Base-by-base conservation (phyloP, 2,113 vertebrate species). In the Charadrius vociferus region DNA sequence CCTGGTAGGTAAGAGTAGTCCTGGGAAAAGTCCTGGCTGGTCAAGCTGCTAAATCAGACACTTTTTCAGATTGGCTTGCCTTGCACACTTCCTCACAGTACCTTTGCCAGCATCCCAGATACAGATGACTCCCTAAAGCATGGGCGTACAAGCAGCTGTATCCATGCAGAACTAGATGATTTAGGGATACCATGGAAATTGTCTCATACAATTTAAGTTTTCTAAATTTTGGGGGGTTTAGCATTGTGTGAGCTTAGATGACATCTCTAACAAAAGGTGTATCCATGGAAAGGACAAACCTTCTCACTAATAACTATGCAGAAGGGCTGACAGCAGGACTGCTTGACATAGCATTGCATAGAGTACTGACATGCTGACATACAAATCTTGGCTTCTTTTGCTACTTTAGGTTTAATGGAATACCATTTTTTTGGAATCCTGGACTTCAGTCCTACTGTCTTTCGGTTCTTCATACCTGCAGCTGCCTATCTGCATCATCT, bases 121-220 rank as follows among this genome's bases (percentile, higher is more conserved):
- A 52, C 24, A 47, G 41, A 45, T 2, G 14, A 21, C 8, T 43
- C 29, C 7, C 14, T 49, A 47, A 47, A 65, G 8, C 9, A 20
- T 12, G 3, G 7, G 4, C 1, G 0, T 36, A 41, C n/a, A 50
- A 93, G 9, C 14, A 13, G 9, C 27, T 67, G 5, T 12, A 7
- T 63, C 39, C 52, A 43, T 21, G 59, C 3, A 27, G 2, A 72
- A 43, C 2, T 34, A 37, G 47, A 39, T 26, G 19, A 79, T 37
- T 86, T 37, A 63, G 16, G 8, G 15, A 1, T 8, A 47, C 29
- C 26, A 19, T 17, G 16, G 30, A 63, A 73, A 39, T 66, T 37
- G 17, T 11, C 17, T 32, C n/a, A 7, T 20, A 36, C 3, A 37
- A 63, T 67, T 36, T 36, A n/a, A 49, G 13, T 71, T 88, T 71